Evolutionary conservation across 2,113 vertebrate genomes (phyloP).

Genomic region (Mastomys coucha): DNA sequence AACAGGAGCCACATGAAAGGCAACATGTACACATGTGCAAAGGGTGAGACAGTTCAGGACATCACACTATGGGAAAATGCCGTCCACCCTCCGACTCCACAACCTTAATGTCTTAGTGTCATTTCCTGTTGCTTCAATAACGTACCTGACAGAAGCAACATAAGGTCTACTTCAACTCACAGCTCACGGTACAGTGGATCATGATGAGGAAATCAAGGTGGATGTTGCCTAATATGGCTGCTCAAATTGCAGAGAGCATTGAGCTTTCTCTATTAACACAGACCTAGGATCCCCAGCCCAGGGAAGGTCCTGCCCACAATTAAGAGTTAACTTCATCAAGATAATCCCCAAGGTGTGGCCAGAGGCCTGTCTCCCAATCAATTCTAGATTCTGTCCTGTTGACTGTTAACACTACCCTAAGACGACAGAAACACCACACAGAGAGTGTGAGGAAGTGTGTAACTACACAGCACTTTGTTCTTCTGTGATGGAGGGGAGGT

Average conservation of each 20-base stretch:
- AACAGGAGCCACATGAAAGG: background rate
- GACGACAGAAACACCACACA: background rate
- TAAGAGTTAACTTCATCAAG: background rate
- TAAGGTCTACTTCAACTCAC: background rate
- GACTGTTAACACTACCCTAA: background rate
- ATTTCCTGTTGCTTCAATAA: background rate
- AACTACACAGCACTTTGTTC: background rate
- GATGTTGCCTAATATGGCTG: background rate
- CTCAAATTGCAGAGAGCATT: background rate
- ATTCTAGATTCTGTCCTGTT: background rate
- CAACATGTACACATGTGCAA: fast-evolving
- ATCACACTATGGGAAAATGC: background rate
- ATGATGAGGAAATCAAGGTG: background rate
- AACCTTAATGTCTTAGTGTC: no score
- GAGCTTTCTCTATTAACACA: background rate
- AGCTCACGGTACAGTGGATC: background rate
- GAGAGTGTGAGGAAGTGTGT: background rate
- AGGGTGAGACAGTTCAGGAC: no score
- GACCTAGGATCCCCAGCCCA: background rate
- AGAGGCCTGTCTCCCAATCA: background rate
- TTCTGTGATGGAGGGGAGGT: no score
- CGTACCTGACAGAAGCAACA: background rate
- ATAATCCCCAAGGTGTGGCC: background rate
- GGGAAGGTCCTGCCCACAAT: background rate
- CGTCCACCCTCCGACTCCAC: background rate